Base-by-base conservation (phyloP, 2,113 vertebrate species). In the Thalassarche chlororhynchos region DNA sequence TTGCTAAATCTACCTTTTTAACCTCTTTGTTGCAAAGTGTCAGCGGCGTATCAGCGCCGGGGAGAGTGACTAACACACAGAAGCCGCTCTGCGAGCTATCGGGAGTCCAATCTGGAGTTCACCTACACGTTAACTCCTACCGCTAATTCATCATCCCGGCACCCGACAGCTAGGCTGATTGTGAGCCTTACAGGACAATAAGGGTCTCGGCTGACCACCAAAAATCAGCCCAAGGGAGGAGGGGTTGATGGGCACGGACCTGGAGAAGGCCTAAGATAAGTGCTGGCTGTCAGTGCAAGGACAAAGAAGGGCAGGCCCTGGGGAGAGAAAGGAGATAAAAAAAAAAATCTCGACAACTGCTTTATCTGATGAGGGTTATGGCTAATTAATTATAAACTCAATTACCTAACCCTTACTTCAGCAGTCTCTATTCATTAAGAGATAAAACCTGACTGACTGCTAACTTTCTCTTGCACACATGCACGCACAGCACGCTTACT, bases 381-480 rank as follows among this genome's bases (percentile, higher is more conserved):
- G 99, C 98, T 99, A 99, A 99, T 99, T 99, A 99, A 99, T 99
- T 99, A 99, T 99, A 99, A 99, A 99, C 98, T 99, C 99, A 99
- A 99, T 99, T 99, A 99, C 98, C 99, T 99, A 99, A 99, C 99
- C 99, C 99, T 99, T 99, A 99, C 99, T 99, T 98, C 99, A 99
- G 98, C 98, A 99, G 99, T 99, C 99, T 99, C 98, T 98, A 98
- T 98, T 99, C 99, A 99, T 99, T 99, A 99, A 99, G 92, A 99
- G 99, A 98, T 98, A 98, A 99, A 99, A 98, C 98, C 98, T 98
- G 98, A 98, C 98, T 98, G 97, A 97, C 98, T 95, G 98, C 97
- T 98, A 98, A 98, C 98, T 98, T 98, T 96, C 97, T 54, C 93
- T 71, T 19, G 38, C 98, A 90, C 95, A 18, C 93, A 72, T 1